phyloP scores from a whole-genome alignment of 2,888 invertebrate genomes.

The Ypsolopha sequella region DNA sequence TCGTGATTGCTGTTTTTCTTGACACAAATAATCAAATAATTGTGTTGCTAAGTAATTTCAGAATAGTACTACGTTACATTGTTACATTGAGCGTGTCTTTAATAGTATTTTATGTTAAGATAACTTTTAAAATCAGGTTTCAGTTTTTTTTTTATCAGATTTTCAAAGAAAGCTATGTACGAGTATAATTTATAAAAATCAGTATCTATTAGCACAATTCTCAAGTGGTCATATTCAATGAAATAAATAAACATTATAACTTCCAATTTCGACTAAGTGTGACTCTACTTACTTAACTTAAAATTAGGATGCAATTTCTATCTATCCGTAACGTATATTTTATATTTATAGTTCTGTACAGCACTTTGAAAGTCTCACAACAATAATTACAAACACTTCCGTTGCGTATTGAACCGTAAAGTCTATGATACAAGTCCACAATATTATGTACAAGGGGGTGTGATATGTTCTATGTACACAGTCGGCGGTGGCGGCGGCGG shows the following conservation, averaged over 20 bases:
- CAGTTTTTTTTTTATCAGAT: too few species aligned
- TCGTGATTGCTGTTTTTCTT: neutral
- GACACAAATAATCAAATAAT: too few species aligned
- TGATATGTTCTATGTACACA: constrained; percentile 11
- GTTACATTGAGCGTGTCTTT: too few species aligned
- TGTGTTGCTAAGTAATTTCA: too few species aligned
- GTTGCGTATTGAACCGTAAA: constrained; percentile 29
- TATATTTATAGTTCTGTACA: constrained; percentile 54
- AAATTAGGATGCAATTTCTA: constrained; percentile 33
- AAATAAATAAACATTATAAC: constrained; percentile 4
- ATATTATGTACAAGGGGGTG: constrained; percentile 48
- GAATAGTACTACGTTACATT: too few species aligned
- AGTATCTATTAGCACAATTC: neutral
- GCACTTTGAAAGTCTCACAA: constrained; percentile 59
- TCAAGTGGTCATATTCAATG: neutral
- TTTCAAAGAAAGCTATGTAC: too few species aligned
- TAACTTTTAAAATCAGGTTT: too few species aligned
- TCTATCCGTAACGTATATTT: constrained; percentile 47
- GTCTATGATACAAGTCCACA: constrained; percentile 41
- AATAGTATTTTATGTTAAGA: too few species aligned
- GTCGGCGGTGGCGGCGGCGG: constrained; percentile 15
- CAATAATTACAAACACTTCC: constrained; percentile 35
- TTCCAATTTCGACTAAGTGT: constrained; percentile 27
- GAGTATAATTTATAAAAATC: neutral
- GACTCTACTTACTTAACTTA: constrained; percentile 54